These are phyloP conservation scores for Bugula neritina DNA, from an alignment of 2,888 invertebrate genomes.

Conservation along the genomic window DNA sequence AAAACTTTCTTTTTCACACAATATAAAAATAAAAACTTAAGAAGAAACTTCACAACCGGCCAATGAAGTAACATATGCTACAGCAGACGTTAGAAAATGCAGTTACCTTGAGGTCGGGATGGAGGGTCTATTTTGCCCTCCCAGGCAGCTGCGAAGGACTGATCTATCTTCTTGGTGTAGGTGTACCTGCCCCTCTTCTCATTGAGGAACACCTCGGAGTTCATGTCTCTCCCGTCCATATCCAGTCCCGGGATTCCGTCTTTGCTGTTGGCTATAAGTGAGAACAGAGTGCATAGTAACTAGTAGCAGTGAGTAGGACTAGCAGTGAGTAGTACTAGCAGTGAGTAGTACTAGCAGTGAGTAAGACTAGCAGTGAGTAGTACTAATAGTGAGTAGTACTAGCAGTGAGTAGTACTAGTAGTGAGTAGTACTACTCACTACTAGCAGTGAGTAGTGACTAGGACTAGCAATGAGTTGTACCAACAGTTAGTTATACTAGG, in stretches of 20 bases:
- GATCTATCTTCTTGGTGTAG: conserved; percentile 31
- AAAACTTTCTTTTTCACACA: too few species aligned
- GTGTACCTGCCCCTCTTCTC: conserved; percentile 28
- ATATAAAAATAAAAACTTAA: too few species aligned
- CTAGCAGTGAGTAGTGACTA: background rate
- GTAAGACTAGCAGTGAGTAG: background rate
- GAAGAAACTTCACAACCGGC: too few species aligned
- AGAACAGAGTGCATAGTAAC: background rate
- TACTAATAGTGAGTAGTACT: background rate
- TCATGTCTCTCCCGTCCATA: conserved; percentile 59
- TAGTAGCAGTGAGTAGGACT: background rate
- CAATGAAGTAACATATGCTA: too few species aligned
- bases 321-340: background rate
- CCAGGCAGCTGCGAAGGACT: conserved; percentile 27
- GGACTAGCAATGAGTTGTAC: background rate
- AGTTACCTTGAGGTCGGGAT: too few species aligned
- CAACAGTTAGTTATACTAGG: background rate
- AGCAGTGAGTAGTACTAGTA: background rate
- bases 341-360: background rate
- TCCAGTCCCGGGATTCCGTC: conserved; percentile 75
- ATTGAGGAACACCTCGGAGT: conserved; percentile 29
- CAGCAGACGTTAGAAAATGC: too few species aligned
- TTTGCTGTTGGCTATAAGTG: conserved; percentile 9
- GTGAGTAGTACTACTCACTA: background rate
- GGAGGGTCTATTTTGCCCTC: conserved; percentile 5